Percentiles rank a stretch among this genome's conserved stretches.
These are phyloP conservation scores for Boleophthalmus pectinirostris DNA, from an alignment of 2,113 vertebrate genomes.

Conservation along the genomic window DNA sequence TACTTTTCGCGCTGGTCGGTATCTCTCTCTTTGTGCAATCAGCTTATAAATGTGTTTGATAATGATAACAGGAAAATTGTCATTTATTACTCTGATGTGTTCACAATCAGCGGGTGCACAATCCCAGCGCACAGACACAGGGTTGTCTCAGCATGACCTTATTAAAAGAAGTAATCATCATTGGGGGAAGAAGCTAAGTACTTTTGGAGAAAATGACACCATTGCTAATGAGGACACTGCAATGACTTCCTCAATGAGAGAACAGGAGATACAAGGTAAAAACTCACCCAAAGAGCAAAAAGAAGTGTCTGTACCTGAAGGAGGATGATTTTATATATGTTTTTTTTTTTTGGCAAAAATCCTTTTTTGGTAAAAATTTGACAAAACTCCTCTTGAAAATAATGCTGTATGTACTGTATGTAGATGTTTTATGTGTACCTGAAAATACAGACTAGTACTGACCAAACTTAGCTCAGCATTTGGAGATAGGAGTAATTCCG, in stretches of 20 bases:
- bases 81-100: constrained; percentile 29
- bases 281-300: background rate
- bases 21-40: constrained; percentile 17
- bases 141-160: constrained; percentile 61
- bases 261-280: constrained; percentile 15
- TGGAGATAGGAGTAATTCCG: too few species aligned
- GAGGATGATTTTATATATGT: background rate
- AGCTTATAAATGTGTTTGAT: constrained; percentile 28
- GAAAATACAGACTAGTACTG: too few species aligned
- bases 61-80: constrained; percentile 33
- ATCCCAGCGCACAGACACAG: constrained; percentile 6
- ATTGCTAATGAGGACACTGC: constrained; percentile 47
- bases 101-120: constrained; percentile 4
- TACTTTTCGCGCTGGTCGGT: constrained; percentile 5
- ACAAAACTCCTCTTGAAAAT: too few species aligned
- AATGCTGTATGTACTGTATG: too few species aligned
- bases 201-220: constrained; percentile 58
- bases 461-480: too few species aligned
- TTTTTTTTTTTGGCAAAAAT: background rate
- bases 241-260: constrained; percentile 35
- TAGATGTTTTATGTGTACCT: too few species aligned
- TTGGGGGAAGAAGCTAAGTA: constrained; percentile 46
- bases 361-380: too few species aligned
- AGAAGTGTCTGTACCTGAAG: background rate
- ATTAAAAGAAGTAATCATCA: constrained; percentile 64